A percentile compares a stretch with the other conserved stretches of the same genome.
Evolutionary conservation across 2,113 vertebrate genomes (phyloP).

Genomic region (Nothoprocta perdicaria): DNA sequence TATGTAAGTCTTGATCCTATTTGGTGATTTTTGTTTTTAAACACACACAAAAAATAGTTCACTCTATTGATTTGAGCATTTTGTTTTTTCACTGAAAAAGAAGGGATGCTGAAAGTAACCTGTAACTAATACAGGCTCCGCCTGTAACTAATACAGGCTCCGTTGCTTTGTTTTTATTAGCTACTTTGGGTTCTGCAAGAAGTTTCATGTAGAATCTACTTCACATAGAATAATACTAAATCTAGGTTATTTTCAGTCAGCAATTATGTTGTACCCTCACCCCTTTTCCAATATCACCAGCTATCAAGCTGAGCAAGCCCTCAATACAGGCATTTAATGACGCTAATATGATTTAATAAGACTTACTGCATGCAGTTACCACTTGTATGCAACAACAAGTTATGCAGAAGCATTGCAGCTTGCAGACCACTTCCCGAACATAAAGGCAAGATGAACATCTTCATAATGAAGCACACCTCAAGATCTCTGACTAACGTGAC

Average conservation of each 20-base stretch:
- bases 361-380: background rate
- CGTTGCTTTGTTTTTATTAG: no score
- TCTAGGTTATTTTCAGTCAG: background rate
- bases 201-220: background rate
- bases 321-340: background rate
- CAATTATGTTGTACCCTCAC: background rate
- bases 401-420: background rate
- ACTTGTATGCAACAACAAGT: background rate
- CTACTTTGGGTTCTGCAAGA: background rate
- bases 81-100: no score
- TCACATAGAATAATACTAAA: background rate
- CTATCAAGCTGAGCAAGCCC: accelerated
- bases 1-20: background rate
- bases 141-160: no score
- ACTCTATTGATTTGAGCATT: no score
- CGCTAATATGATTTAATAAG: no score
- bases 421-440: background rate
- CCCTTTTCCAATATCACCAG: background rate
- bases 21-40: no score
- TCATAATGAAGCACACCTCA: background rate
- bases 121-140: no score
- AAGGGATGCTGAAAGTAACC: no score
- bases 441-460: background rate
- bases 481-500: background rate
- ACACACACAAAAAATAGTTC: no score